Base-by-base conservation (phyloP, 2,797 vertebrate genomes). In the Lepus townsendii region DNA sequence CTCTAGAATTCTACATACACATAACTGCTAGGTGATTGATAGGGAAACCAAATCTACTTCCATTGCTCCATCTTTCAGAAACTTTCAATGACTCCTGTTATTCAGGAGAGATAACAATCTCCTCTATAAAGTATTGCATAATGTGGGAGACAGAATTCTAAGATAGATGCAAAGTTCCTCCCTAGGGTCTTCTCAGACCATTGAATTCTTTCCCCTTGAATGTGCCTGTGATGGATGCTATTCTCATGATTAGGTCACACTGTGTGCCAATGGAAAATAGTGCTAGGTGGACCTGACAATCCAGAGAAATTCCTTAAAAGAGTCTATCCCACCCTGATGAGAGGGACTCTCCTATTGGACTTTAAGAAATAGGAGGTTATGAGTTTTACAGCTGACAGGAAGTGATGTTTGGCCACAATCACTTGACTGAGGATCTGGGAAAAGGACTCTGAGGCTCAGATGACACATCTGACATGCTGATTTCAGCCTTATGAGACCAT, bases 1-100 rank as follows among this genome's bases (percentile, higher is more conserved):
- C 7, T 86, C 32, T 83, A 71, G 71, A 95, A 92, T 80, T 7
- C 62, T 27, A 73, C 65, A 87, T 75, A 26, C 52, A 88, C 14
- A 60, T 27, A 26, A 6, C 27, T 42, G 9, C 22, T 35, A 57
- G 17, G 13, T 94, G 27, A 96, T 83, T 93, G 84, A 86, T 14
- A 82, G 42, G 65, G 73, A 89, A 94, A 93, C 69, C 27, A 82
- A 57, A 42, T 38, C n/a, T 80, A 14, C 13, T n/a, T 11, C 83
- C 47, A 68, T 85, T 32, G 63, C 35, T 77, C 10, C 10, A 71
- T 26, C 90, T 88, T 57, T 95, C 22, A 60, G 68, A 69, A 83
- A n/a, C 24, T 83, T 89, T 65, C n/a, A 78, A 10, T 73, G 57
- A 79, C 11, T 93, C 38, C 17, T 50, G 20, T 88, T 57, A 62